phyloP scores from a whole-genome alignment of 2,888 invertebrate species.

The Sturmia bella region DNA sequence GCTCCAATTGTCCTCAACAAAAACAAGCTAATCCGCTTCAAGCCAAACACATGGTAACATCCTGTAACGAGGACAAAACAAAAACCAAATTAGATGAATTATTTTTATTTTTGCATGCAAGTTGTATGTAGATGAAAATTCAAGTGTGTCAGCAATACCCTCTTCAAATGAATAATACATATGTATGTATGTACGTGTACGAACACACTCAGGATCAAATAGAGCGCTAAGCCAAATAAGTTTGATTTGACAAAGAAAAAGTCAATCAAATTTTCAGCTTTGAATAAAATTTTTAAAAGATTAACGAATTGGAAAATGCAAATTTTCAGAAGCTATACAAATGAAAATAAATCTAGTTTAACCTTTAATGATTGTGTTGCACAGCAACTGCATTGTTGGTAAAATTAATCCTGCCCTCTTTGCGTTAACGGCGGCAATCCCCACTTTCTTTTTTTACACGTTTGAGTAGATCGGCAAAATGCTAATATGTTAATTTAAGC shows the following conservation, averaged over 20 bases:
- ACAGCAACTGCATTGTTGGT: slow-evolving; percentile 34
- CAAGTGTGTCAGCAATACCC: slow-evolving; percentile 67
- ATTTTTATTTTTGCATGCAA: background rate
- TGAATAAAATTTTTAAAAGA: slow-evolving; percentile 46
- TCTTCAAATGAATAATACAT: slow-evolving; percentile 10
- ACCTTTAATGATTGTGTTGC: slow-evolving; percentile 3
- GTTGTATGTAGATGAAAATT: slow-evolving; percentile 22
- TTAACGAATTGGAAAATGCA: slow-evolving; percentile 69
- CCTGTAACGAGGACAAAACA: slow-evolving; percentile 11
- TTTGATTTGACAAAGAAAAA: slow-evolving; percentile 53
- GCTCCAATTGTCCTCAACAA: slow-evolving; percentile 46
- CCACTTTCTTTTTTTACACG: slow-evolving; percentile 37
- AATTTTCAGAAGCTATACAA: slow-evolving; percentile 52
- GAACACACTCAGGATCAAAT: slow-evolving; percentile 23
- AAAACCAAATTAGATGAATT: slow-evolving; percentile 49
- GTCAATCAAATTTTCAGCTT: slow-evolving; percentile 65
- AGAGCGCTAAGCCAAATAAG: slow-evolving; percentile 58
- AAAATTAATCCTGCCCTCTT: slow-evolving; percentile 61
- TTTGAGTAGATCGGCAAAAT: slow-evolving; percentile 44
- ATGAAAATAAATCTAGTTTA: slow-evolving; percentile 49
- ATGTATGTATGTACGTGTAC: too few species aligned
- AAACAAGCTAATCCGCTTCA: slow-evolving; percentile 63
- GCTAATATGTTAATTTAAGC: slow-evolving; percentile 27
- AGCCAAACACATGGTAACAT: slow-evolving; percentile 47
- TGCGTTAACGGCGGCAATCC: slow-evolving; percentile 17